Conservation (phyloP, 2,797 vertebrate species). For the Crax fasciolata region DNA sequence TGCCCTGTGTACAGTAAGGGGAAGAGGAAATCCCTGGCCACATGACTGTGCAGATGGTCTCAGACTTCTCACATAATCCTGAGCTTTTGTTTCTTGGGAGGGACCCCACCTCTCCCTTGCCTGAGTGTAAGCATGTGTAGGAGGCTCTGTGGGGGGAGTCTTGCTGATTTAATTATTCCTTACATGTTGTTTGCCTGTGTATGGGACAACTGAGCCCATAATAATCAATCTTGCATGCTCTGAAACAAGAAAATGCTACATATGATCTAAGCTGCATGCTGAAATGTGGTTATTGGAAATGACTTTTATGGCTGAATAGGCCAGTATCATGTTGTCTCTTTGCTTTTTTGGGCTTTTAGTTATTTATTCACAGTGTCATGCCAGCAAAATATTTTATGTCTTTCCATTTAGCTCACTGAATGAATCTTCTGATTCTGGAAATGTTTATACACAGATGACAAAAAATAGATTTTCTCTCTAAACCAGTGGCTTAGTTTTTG, state of each 20-base stretch:
- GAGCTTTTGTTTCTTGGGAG: slow-evolving; percentile 29
- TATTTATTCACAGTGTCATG: slow-evolving; percentile 37
- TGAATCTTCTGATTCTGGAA: slow-evolving; percentile 42
- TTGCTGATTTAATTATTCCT: slow-evolving; percentile 56
- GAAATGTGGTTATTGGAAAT: slow-evolving; percentile 58
- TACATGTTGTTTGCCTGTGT: slow-evolving; percentile 45
- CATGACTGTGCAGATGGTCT: slow-evolving; percentile 56
- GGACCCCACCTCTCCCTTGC: slow-evolving; percentile 34
- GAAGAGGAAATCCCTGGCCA: slow-evolving; percentile 58
- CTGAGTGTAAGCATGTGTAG: slow-evolving; percentile 19
- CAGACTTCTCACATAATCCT: slow-evolving; percentile 8
- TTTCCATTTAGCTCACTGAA: background rate
- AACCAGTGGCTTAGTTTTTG: slow-evolving; percentile 26
- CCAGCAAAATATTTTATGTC: background rate
- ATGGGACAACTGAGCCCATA: slow-evolving; percentile 20
- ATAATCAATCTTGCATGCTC: slow-evolving; percentile 62
- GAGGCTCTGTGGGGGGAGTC: slow-evolving; percentile 35
- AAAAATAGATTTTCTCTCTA: slow-evolving; percentile 31
- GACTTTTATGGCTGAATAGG: slow-evolving; percentile 48
- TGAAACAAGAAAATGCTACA: background rate
- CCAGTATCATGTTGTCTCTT: background rate
- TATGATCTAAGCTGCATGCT: slow-evolving; percentile 49
- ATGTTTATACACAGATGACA: slow-evolving; percentile 50
- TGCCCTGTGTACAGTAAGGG: background rate
- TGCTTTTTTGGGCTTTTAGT: slow-evolving; percentile 26